Conservation (phyloP, 53 echinoderm and acorn worm genomes). For the Paracentrotus lividus region DNA sequence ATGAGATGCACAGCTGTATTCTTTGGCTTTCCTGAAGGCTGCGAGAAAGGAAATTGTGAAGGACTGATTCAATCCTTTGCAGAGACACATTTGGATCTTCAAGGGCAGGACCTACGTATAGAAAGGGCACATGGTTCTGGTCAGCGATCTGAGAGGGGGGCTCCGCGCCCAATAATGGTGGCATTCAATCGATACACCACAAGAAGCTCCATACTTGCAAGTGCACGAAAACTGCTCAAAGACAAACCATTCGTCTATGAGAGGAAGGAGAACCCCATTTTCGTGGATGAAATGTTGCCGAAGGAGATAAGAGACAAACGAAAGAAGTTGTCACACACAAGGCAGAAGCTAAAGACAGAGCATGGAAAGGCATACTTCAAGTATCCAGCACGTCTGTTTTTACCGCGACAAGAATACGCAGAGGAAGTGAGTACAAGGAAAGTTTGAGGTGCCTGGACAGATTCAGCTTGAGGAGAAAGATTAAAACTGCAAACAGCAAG, state of each 20-base stretch:
- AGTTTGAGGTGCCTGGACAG: background rate
- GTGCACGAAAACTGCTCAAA: background rate
- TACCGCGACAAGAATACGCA: slow-evolving; percentile 17
- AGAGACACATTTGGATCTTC: slow-evolving; percentile 27
- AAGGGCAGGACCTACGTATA: background rate
- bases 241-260: background rate
- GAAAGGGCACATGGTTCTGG: slow-evolving; percentile 33
- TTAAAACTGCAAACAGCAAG: background rate
- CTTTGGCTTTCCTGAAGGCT: slow-evolving; percentile 38
- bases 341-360: slow-evolving; percentile 7
- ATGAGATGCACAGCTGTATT: slow-evolving; percentile 51
- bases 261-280: background rate
- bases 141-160: background rate
- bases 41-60: slow-evolving; percentile 37
- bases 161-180: slow-evolving; percentile 15
- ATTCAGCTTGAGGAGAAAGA: background rate
- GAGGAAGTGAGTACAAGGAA: background rate
- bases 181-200: slow-evolving; percentile 28
- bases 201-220: background rate
- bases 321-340: background rate
- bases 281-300: background rate
- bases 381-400: background rate
- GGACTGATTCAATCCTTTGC: background rate
- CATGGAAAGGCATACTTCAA: slow-evolving; percentile 19
- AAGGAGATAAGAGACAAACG: slow-evolving; percentile 23